Evolutionary conservation across 2,888 invertebrate species (phyloP).

Genomic region (Dasysyrphus albostriatus): DNA sequence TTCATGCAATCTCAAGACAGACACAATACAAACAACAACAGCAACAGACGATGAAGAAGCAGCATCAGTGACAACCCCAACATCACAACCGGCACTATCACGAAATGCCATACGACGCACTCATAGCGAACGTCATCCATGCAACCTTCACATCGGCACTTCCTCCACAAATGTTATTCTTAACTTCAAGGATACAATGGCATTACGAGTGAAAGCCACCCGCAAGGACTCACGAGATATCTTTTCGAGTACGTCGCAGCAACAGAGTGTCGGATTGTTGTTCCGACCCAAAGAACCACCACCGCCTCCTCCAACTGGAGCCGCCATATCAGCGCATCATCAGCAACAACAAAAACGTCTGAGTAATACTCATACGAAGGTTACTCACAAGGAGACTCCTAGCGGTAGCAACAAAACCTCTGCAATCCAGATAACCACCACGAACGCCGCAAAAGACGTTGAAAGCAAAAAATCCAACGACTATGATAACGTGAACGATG

Average conservation of each 20-base stretch:
- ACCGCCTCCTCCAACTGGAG: conserved; percentile 77
- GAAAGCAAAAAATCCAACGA: conserved; percentile 85
- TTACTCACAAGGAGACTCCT: conserved; percentile 56
- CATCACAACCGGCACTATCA: conserved; percentile 80
- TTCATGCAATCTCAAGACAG: conserved; percentile 40
- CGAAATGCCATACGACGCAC: conserved; percentile 83
- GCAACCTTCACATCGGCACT: conserved; percentile 65
- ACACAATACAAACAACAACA: conserved; percentile 11
- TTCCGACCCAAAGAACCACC: conserved; percentile 84
- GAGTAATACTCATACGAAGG: conserved; percentile 55
- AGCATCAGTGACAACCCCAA: conserved; percentile 36
- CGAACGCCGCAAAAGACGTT: conserved; percentile 85
- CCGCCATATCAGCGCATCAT: conserved; percentile 78
- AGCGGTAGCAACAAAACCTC: conserved; percentile 76
- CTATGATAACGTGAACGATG: conserved; percentile 62
- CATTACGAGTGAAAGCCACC: conserved; percentile 88
- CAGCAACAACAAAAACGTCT: conserved; percentile 60
- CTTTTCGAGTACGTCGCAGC: conserved; percentile 83
- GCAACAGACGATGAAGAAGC: conserved; percentile 7
- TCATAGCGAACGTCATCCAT: conserved; percentile 82
- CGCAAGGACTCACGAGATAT: conserved; percentile 87
- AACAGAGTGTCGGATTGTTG: conserved; percentile 75
- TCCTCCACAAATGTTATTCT: conserved; percentile 79
- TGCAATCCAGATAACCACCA: conserved; percentile 78
- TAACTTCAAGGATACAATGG: conserved; percentile 91